Evolutionary conservation across 2,888 invertebrate species (phyloP).

Genomic region (Pseudoips prasinana): DNA sequence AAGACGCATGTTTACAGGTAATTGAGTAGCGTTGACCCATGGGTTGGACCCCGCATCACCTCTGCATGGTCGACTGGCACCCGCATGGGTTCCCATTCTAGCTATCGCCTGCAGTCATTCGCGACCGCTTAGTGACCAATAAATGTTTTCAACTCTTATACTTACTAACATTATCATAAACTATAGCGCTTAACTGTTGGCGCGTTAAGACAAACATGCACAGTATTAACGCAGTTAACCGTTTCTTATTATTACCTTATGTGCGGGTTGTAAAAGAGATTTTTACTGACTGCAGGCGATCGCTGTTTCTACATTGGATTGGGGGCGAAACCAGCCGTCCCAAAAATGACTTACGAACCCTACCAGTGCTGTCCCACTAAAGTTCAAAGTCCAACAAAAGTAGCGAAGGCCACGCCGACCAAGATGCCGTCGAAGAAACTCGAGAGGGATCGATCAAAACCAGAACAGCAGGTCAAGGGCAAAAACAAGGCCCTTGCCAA

Average conservation of each 20-base stretch:
- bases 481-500: constrained; percentile 80
- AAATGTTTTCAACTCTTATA: constrained; percentile 74
- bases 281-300: constrained; percentile 97
- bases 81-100: constrained; percentile 74
- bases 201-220: constrained; percentile 61
- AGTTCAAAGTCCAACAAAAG: constrained; percentile 89
- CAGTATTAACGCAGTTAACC: constrained; percentile 76
- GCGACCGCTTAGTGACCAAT: constrained; percentile 73
- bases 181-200: constrained; percentile 69
- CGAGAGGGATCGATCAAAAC: constrained; percentile 66
- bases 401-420: constrained; percentile 87
- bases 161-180: constrained; percentile 78
- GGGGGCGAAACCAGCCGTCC: constrained; percentile 91
- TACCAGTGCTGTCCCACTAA: constrained; percentile 96
- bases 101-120: constrained; percentile 86
- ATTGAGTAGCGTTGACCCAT: constrained; percentile 59
- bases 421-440: constrained; percentile 82
- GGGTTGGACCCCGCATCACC: constrained; percentile 56
- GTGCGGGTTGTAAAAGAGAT: constrained; percentile 85
- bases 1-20: constrained; percentile 79
- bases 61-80: constrained; percentile 75
- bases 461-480: constrained; percentile 64
- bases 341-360: constrained; percentile 91
- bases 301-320: constrained; percentile 98
- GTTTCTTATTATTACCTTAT: constrained; percentile 59